phyloP scores from a whole-genome alignment of 2,888 invertebrate genomes.

The Caenorhabditis uteleia region DNA sequence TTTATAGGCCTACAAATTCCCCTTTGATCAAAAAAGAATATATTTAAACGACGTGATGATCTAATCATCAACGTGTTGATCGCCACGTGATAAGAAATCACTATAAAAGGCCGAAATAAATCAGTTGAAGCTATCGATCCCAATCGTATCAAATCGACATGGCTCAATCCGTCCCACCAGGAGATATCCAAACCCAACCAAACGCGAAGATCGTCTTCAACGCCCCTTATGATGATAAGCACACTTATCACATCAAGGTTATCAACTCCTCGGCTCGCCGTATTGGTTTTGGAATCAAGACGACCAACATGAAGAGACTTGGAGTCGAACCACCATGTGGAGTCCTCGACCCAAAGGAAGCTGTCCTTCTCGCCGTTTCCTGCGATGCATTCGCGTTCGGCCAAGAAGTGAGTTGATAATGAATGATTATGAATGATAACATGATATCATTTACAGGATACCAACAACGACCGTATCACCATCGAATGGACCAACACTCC shows the following conservation, averaged over 20 bases:
- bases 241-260: conserved; percentile 55
- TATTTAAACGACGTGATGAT: no score
- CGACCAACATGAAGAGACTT: conserved; percentile 58
- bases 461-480: conserved; percentile 56
- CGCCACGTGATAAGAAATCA: no score
- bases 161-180: conserved; percentile 54
- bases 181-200: conserved; percentile 51
- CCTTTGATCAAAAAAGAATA: no score
- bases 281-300: conserved; percentile 58
- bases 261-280: conserved; percentile 53
- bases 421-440: no score
- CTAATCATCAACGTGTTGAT: no score
- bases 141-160: no score
- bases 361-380: conserved; percentile 32
- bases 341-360: conserved; percentile 57
- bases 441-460: no score
- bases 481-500: conserved; percentile 55
- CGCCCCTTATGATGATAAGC: conserved; percentile 58
- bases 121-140: no score
- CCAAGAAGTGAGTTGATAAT: no score
- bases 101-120: no score
- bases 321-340: conserved; percentile 56
- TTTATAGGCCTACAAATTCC: no score
- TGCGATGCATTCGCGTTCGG: conserved; percentile 37
- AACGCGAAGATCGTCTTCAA: conserved; percentile 57